phyloP scores from a whole-genome alignment of 2,888 invertebrate genomes.

The Fragum fragum region DNA sequence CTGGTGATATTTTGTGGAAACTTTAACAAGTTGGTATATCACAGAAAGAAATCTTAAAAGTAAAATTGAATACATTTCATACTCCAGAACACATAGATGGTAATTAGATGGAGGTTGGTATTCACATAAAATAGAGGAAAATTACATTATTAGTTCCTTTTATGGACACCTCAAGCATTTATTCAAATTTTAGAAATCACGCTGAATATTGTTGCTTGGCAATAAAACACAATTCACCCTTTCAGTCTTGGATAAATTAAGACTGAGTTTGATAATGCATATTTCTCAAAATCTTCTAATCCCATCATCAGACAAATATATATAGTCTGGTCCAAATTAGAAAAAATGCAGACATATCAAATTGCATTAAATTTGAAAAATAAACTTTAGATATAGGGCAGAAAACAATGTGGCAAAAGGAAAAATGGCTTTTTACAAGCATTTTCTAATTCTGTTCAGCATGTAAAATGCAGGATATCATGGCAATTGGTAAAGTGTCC shows the following conservation, averaged over 20 bases:
- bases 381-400: no score
- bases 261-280: no score
- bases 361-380: no score
- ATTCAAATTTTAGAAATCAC: slow-evolving; percentile 19
- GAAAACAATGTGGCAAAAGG: slow-evolving; percentile 8
- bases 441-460: no score
- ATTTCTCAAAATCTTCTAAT: no score
- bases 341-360: neutral
- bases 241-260: neutral
- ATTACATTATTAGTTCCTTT: slow-evolving; percentile 16
- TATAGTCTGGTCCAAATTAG: neutral
- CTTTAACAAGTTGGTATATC: no score
- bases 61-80: slow-evolving; percentile 6
- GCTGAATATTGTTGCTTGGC: slow-evolving; percentile 8
- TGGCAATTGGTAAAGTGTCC: no score
- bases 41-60: neutral
- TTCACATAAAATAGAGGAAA: slow-evolving; percentile 16
- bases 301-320: neutral
- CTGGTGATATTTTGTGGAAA: no score
- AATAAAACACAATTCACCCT: slow-evolving; percentile 3
- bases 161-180: slow-evolving; percentile 20
- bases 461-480: no score
- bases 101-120: neutral
- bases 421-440: neutral
- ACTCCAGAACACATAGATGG: neutral